A percentile compares a stretch with the other conserved stretches of the same genome.
These are phyloP conservation scores for Spatulosminthurus flaviceps DNA, from an alignment of 2,888 invertebrate species.

Conservation along the genomic window DNA sequence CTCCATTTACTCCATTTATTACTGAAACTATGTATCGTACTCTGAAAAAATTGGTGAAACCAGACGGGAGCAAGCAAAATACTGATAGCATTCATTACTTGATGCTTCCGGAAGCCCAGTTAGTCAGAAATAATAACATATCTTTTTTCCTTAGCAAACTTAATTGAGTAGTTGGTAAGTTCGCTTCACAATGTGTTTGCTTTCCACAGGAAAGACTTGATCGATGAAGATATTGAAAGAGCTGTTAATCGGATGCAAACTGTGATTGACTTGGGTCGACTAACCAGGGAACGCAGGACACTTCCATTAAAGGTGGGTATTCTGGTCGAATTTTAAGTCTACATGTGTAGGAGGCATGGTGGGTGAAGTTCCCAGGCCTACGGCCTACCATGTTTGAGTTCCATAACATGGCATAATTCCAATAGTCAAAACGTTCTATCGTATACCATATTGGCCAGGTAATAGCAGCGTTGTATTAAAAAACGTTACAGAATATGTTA, in stretches of 20 bases:
- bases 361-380: no score
- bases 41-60: slow-evolving; percentile 63
- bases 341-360: no score
- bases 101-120: slow-evolving; percentile 80
- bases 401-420: no score
- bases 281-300: slow-evolving; percentile 91
- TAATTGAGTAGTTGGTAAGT: not conserved
- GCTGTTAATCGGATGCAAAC: slow-evolving; percentile 93
- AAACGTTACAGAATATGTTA: no score
- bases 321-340: no score
- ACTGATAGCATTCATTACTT: slow-evolving; percentile 88
- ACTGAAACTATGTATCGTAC: slow-evolving; percentile 87
- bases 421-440: no score
- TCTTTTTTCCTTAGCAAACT: no score
- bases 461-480: no score
- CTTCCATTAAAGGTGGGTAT: slow-evolving; percentile 87
- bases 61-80: slow-evolving; percentile 66
- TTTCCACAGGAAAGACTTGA: slow-evolving; percentile 71
- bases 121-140: slow-evolving; percentile 42
- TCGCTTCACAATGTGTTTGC: no score
- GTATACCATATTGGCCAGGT: no score
- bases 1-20: slow-evolving; percentile 96
- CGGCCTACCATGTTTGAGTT: no score
- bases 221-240: slow-evolving; percentile 85
- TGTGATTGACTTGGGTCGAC: slow-evolving; percentile 92